Evolutionary conservation across 2,888 invertebrate genomes (phyloP).

Genomic region (Eupeodes latifasciatus): DNA sequence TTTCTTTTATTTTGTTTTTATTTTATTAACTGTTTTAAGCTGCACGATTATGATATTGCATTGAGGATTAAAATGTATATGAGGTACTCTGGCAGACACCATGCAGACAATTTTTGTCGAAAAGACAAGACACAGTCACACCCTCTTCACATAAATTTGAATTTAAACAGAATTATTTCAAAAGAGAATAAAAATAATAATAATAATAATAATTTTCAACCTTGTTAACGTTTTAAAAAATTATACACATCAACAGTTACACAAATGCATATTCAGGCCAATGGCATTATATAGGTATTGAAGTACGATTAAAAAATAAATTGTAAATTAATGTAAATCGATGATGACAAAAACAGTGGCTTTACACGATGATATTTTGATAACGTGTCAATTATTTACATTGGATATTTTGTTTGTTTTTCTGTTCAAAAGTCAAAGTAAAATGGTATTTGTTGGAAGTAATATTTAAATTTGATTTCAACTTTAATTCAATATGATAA

Average conservation of each 20-base stretch:
- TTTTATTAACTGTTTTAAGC: conserved; percentile 16
- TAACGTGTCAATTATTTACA: conserved; percentile 26
- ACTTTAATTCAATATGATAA: no score
- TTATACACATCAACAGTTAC: not conserved
- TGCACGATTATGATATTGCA: conserved; percentile 3
- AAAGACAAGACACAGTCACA: conserved; percentile 1
- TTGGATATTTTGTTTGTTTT: not conserved
- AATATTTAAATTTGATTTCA: no score
- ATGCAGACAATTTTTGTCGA: conserved; percentile 10
- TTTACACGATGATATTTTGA: conserved; percentile 33
- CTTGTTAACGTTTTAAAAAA: conserved; percentile 14
- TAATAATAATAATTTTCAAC: conserved; percentile 21
- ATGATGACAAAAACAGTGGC: conserved; percentile 27
- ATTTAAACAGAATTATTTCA: not conserved
- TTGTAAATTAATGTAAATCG: conserved; percentile 31
- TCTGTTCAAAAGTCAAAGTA: no score
- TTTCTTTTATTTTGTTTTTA: not conserved
- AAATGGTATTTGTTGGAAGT: no score
- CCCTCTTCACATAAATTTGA: conserved; percentile 22
- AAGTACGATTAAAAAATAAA: conserved; percentile 13
- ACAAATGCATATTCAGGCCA: conserved; percentile 13
- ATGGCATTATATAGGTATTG: not conserved
- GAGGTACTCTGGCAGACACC: not conserved
- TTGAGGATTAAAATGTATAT: not conserved
- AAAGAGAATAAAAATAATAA: conserved; percentile 19